These are phyloP conservation scores for Epizoanthus scotinus DNA, from an alignment of 92 coral and sea anemone species.

Conservation along the genomic window DNA sequence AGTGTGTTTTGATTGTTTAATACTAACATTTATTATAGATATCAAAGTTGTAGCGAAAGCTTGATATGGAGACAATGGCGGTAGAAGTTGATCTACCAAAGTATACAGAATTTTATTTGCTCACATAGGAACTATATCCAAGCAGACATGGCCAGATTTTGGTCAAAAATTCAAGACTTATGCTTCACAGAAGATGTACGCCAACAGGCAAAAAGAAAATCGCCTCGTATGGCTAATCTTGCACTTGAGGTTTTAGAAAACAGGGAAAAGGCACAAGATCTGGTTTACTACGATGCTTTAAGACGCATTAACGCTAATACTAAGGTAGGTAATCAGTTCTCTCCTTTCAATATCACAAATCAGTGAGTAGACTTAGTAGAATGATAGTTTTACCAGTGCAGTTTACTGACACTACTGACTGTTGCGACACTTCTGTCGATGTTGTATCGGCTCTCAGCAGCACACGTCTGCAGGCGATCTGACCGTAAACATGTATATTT, in stretches of 20 bases:
- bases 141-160: conserved; percentile 69
- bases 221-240: conserved; percentile 77
- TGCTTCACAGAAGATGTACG: conserved; percentile 50
- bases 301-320: conserved; percentile 70
- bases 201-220: conserved; percentile 33
- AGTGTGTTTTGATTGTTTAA: not conserved
- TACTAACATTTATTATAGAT: not conserved
- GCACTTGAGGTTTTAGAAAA: conserved; percentile 85
- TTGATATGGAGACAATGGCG: not conserved
- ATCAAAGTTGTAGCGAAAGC: not conserved
- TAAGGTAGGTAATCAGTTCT: conserved; percentile 35
- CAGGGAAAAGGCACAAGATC: conserved; percentile 88
- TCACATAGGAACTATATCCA: not conserved
- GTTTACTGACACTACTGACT: not conserved
- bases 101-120: not conserved
- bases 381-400: not conserved
- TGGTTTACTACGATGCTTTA: conserved; percentile 91
- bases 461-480: no score
- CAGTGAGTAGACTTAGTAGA: not conserved
- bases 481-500: no score
- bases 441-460: no score
- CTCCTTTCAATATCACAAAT: not conserved
- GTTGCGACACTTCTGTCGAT: no score
- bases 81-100: not conserved
- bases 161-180: conserved; percentile 64